Percentiles rank a stretch among this genome's conserved stretches.
phyloP scores from a whole-genome alignment of 2,797 vertebrate genomes.

The Ptychadena robeensis region DNA sequence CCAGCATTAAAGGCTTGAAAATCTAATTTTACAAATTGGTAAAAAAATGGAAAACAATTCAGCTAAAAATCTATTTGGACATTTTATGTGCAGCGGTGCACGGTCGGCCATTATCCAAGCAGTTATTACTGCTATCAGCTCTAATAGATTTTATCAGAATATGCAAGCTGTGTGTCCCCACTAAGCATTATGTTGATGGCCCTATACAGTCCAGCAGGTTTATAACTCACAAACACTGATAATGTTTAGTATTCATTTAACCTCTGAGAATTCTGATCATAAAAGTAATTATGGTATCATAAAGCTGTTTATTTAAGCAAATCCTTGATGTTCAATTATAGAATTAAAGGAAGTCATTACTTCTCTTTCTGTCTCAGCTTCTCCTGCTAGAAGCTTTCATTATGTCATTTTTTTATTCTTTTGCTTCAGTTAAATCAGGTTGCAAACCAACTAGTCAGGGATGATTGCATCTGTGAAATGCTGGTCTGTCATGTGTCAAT shows the following conservation, averaged over 20 bases:
- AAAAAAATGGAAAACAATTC: conserved; percentile 37
- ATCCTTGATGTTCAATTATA: conserved; percentile 55
- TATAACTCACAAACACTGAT: conserved; percentile 53
- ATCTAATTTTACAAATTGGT: conserved; percentile 40
- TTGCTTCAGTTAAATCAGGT: conserved; percentile 37
- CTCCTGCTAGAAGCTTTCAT: conserved; percentile 30
- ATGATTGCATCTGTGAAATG: conserved; percentile 58
- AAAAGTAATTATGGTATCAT: conserved; percentile 55
- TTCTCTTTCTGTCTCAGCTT: conserved; percentile 14
- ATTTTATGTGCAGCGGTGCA: conserved; percentile 32
- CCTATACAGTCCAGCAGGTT: conserved; percentile 54
- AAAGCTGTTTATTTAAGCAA: conserved; percentile 59
- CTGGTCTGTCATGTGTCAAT: conserved; percentile 55
- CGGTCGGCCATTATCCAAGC: conserved; percentile 36
- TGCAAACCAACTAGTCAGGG: conserved; percentile 50
- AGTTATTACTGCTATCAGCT: conserved; percentile 40
- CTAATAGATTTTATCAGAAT: conserved; percentile 55
- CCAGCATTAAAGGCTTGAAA: conserved; percentile 9
- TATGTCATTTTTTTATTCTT: conserved; percentile 31
- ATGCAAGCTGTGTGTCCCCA: conserved; percentile 28
- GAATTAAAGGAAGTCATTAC: conserved; percentile 39
- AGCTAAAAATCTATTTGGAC: conserved; percentile 31
- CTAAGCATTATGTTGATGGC: conserved; percentile 46
- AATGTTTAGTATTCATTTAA: conserved; percentile 56
- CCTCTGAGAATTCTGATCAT: conserved; percentile 53